Evolutionary conservation across 2,797 vertebrate species (phyloP), one percentile per base, ranked within the genome.

Genomic region (Notamacropus eugenii): DNA sequence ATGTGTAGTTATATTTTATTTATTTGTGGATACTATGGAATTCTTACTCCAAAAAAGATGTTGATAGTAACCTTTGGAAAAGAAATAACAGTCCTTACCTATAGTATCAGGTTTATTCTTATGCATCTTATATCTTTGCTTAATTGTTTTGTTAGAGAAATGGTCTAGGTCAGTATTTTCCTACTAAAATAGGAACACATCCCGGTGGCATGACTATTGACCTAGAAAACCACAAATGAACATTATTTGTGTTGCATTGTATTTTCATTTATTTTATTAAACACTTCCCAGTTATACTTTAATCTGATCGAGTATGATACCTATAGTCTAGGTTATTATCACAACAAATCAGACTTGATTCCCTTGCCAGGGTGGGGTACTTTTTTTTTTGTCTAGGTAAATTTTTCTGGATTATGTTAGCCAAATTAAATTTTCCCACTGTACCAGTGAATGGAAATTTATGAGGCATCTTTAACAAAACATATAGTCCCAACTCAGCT

Each of bases 11-110:
- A 28, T 91, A 16, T 92, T 87, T 93, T 57, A 29, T 22, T 92
- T 5, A 91, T n/a, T 55, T 93, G 90, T 59, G 74, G 74, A 59
- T 87, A 13, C 5, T 59, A 57, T 57, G 52, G 34, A 92, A 96
- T 95, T 93, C 67, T 91, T 54, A 95, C 67, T 96, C 55, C 67
- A 27, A 28, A 91, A 56, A 56, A 12, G 59, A 34, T 90, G 31
- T 91, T 91, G 31, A 8, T 90, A 29, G 27, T 94, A 90, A 59
- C 24, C 55, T 97, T 92, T 92, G 59, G 28, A 94, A 93, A 57
- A 92, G 55, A 94, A 92, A 90, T 5, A 56, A 62, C 9, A 92
- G 92, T 16, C 19, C 56, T 94, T 93, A 22, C 55, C n/a, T 93
- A 9, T 31, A 58, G 54, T 8, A 92, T 19, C 13, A 93, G 31